Base-by-base conservation (phyloP, 2,797 vertebrate genomes). In the Florisuga fusca region DNA sequence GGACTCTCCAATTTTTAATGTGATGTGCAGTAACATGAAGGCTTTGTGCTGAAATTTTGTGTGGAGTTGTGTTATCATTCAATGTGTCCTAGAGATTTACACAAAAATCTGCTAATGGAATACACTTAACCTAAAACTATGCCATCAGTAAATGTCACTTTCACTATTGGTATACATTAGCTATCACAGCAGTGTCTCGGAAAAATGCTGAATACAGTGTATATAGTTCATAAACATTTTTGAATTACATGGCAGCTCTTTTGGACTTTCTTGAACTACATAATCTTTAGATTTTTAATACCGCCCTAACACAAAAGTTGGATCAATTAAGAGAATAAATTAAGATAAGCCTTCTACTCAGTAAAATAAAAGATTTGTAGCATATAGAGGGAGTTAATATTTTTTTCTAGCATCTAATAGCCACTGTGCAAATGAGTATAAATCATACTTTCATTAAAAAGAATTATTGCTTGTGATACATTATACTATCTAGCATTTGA, bases 81-180 rank as follows among this genome's bases (percentile, higher is more conserved):
- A 93, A 53, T 86, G 89, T 3, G 0, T 93, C 82, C 91, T 79
- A 93, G 94, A 89, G 89, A 86, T 94, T 94, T 88, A 86, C 87
- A 93, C 55, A 81, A 79, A 89, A 91, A 86, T 91, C 91, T 95
- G 93, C 64, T 96, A 97, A 97, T 92, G 82, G 92, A 93, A 92
- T 91, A 73, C 59, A 81, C 93, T 94, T 96, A 95, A 73, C 89
- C 94, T 93, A 93, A 91, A 93, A 84, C 92, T 91, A n/a, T 90
- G 91, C 71, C 79, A 92, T 96, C 92, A 94, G 84, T 88, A 96
- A 92, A 92, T 96, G 94, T 93, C 94, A 95, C 82, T 89, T n/a
- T 66, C 84, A 58, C 87, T 92, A 88, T 16, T 72, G 87, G 89
- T 92, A 96, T 82, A 87, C 90, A 85, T 95, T 92, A 95, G 79